phyloP scores from a whole-genome alignment of 2,113 vertebrate species.

The Oxyruncus cristatus region DNA sequence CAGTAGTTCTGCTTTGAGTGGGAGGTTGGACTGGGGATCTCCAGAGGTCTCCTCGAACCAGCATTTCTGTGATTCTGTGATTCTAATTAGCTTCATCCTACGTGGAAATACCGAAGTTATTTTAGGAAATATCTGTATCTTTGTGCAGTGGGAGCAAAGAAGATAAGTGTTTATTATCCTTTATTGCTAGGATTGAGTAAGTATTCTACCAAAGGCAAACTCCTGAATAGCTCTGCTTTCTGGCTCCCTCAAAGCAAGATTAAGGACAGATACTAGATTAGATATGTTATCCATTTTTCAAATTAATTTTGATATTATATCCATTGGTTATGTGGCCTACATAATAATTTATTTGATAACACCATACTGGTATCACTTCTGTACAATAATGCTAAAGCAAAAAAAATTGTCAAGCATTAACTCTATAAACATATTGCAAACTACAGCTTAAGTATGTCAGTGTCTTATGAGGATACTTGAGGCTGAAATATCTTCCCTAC shows the following conservation, averaged over 20 bases:
- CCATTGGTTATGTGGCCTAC: background rate
- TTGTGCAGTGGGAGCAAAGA: background rate
- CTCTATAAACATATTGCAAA: background rate
- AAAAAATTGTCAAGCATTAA: background rate
- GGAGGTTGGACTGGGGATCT: background rate
- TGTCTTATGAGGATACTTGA: background rate
- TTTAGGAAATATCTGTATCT: background rate
- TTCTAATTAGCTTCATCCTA: background rate
- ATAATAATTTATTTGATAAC: background rate
- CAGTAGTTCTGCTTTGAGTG: background rate
- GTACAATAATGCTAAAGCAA: background rate
- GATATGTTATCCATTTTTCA: background rate
- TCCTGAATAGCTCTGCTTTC: background rate
- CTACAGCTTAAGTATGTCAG: background rate
- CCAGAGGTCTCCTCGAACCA: background rate
- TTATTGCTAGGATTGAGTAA: background rate
- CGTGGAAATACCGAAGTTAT: background rate
- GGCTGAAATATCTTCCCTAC: constrained; percentile 16
- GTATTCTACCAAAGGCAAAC: background rate
- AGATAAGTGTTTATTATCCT: background rate
- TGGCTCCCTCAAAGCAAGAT: background rate
- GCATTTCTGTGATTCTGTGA: background rate
- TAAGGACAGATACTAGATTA: background rate
- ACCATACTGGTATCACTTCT: background rate
- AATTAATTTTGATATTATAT: background rate